Base-by-base conservation (phyloP, 2,113 vertebrate genomes). In the Mus spicilegus region DNA sequence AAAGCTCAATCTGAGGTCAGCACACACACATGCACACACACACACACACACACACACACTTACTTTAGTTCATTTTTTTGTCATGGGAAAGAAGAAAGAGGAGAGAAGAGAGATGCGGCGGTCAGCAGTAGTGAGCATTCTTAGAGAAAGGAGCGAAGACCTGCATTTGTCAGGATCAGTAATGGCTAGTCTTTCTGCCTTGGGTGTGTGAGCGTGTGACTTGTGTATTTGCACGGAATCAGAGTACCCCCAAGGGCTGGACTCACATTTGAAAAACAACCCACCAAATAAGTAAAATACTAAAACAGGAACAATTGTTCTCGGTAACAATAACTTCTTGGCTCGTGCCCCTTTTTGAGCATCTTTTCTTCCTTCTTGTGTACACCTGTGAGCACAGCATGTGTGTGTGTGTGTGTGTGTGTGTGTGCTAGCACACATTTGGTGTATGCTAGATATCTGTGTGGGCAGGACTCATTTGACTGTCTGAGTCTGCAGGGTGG, bases 211-310 rank as follows among this genome's bases (percentile, higher is more conserved):
- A 82, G 70, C 51, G 77, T 39, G 49, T 54, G 11, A 26, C 33
- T 30, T 54, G 2, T 17, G 28, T 72, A 33, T 61, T 92, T 56
- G 58, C 16, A 42, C 14, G 51, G 24, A 85, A 51, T 36, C 22
- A 90, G 30, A 76, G n/a, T 1, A 39, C 69, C 19, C 54, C 10
- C 19, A 39, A 78, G 56, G 81, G 51, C 84, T 9, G 76, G 33
- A 42, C 92, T 95, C 51, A 58, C 42, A 51, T 51, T 82, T 81
- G 86, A 95, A 22, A 93, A 94, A 73, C 49, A 86, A 63, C 3
- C 36, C 82, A 42, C 17, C 20, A 86, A 14, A 30, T 24, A 86
- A 28, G 61, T 90, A 69, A 95, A 89, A 93, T 12, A 75, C 1
- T 65, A 3, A 61, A 78, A 91, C 20, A 17, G 51, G 26, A 80